phyloP scores from a whole-genome alignment of 2,797 vertebrate species.

The Enteromius radiatus region DNA sequence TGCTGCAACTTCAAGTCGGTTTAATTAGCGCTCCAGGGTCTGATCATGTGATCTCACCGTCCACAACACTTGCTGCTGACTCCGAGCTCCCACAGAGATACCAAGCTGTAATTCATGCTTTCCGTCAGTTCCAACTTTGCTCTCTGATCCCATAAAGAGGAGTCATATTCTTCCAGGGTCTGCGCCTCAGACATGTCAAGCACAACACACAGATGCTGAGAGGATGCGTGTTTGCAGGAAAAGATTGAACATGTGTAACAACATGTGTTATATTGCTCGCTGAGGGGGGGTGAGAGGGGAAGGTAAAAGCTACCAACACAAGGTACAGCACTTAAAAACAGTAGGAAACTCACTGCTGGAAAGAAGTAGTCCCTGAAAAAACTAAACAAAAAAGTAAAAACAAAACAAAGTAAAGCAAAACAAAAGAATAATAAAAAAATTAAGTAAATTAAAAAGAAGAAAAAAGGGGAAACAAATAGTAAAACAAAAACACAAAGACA shows the following conservation, averaged over 20 bases:
- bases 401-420: neutral
- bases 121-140: slow-evolving; percentile 39
- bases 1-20: slow-evolving; percentile 38
- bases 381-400: neutral
- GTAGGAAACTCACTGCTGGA: slow-evolving; percentile 22
- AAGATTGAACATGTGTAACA: slow-evolving; percentile 37
- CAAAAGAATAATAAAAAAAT: neutral
- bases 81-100: slow-evolving; percentile 42
- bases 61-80: slow-evolving; percentile 37
- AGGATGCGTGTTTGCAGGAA: slow-evolving; percentile 45
- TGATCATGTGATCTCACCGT: slow-evolving; percentile 32
- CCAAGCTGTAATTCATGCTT: slow-evolving; percentile 44
- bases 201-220: slow-evolving; percentile 44
- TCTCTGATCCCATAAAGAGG: slow-evolving; percentile 30
- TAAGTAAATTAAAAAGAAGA: too few relatives aligned
- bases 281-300: slow-evolving; percentile 24
- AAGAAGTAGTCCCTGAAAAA: neutral
- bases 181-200: slow-evolving; percentile 47
- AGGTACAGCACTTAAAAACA: slow-evolving; percentile 28
- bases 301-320: slow-evolving; percentile 12
- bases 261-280: slow-evolving; percentile 33
- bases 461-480: too few relatives aligned
- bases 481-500: too few relatives aligned
- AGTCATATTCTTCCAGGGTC: slow-evolving; percentile 22
- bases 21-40: slow-evolving; percentile 59